Percentiles rank a stretch among this genome's conserved stretches.
phyloP scores from a whole-genome alignment of 2,797 vertebrate genomes.

The Tiaroga cobitis region DNA sequence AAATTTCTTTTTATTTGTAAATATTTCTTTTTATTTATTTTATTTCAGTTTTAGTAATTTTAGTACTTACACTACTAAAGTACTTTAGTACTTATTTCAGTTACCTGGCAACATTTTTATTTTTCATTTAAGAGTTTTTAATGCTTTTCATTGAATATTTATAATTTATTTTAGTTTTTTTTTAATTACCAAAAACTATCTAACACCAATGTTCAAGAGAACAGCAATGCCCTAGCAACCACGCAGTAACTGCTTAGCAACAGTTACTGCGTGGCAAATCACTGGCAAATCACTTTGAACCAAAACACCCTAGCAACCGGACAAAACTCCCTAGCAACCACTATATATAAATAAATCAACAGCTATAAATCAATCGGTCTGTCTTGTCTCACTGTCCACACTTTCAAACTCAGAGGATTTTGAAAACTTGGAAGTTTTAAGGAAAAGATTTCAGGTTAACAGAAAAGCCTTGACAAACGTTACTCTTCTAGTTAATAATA shows the following conservation, averaged over 20 bases:
- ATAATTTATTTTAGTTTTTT: not conserved
- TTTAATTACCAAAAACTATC: not conserved
- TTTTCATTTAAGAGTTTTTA: not conserved
- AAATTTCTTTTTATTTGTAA: too few species aligned
- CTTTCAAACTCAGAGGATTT: not conserved
- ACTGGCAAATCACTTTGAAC: not conserved
- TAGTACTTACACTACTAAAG: not conserved
- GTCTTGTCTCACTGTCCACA: not conserved
- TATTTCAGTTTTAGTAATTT: not conserved
- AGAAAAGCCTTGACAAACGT: not conserved
- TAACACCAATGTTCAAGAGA: not conserved
- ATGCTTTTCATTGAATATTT: not conserved
- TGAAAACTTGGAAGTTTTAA: too few species aligned
- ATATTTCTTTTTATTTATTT: not conserved
- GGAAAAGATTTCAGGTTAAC: not conserved
- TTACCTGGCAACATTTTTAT: not conserved
- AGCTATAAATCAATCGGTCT: not conserved
- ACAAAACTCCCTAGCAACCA: slow-evolving; percentile 5
- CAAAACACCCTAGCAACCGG: not conserved
- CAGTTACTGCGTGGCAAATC: too few species aligned
- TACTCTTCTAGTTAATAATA: slow-evolving; percentile 15
- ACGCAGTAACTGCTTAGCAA: not conserved
- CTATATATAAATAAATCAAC: too few species aligned
- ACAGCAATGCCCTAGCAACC: not conserved
- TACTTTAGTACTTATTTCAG: not conserved